Evolutionary conservation across 2,113 vertebrate species (phyloP), one percentile per base, ranked within the genome.

Genomic region (Henicopernis longicauda): DNA sequence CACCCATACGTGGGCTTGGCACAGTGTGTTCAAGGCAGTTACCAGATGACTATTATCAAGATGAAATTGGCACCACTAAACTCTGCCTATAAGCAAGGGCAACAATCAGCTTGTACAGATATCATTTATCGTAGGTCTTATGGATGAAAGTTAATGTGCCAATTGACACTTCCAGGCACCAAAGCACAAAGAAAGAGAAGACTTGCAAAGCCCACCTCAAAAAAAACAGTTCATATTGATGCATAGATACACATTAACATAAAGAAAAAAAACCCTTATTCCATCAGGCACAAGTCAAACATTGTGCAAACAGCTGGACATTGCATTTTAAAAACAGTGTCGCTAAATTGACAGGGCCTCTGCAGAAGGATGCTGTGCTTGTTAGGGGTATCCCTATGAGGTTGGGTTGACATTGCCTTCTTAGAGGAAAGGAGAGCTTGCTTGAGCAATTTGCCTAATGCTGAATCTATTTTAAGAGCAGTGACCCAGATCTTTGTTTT

Each of bases 401-500:
- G 88, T 7, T 93, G 85, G 50, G 54, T 66, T 96, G 89, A 95
- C 93, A 90, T 91, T 96, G 87, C n/a, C 74, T 82, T 86, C 94
- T 95, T 47, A 66, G 82, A 94, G 73, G 47, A 93, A 96, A 85
- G 80, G 74, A 94, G 89, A 96, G 62, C 63, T 80, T 91, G 54
- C 94, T 77, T 85, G 94, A 97, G 52, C 91, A 93, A 96, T 95
- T 90, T 96, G 89, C 94, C 93, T 95, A 96, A 95, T 87, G 91
- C 70, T 58, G 73, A 72, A 91, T 93, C 94, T 96, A 97, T 97
- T 96, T 96, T 96, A 91, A 93, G 95, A 93, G 78, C 93, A 86
- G 84, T 94, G 94, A 96, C 94, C 93, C 91, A 97, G 94, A 96
- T 96, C 96, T 94, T 73, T 91, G 86, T 94, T 95, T 96, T 96